phyloP scores from a whole-genome alignment of 2,888 invertebrate genomes.

The Hydraecia micacea region DNA sequence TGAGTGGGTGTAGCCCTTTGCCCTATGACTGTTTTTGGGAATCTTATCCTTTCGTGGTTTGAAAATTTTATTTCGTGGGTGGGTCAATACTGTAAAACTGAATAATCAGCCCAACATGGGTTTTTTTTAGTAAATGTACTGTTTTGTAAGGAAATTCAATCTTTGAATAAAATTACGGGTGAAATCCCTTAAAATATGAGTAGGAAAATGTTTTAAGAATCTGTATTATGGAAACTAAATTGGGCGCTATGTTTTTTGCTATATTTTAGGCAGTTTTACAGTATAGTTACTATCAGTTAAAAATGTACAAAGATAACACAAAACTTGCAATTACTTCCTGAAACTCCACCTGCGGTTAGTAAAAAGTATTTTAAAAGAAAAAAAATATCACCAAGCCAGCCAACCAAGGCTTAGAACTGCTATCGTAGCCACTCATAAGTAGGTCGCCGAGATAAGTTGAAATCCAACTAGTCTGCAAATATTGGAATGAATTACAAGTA shows the following conservation, averaged over 20 bases:
- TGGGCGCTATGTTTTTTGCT: not conserved
- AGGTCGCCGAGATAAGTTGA: constrained; percentile 60
- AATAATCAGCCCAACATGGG: not conserved
- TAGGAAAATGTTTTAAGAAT: not conserved
- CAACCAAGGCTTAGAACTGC: constrained; percentile 29
- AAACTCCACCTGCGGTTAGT: not conserved
- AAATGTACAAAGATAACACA: constrained; percentile 15
- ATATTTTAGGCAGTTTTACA: not conserved
- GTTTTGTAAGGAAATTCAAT: not conserved
- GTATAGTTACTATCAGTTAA: not conserved
- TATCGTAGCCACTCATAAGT: constrained; percentile 45
- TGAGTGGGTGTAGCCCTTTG: constrained; percentile 1
- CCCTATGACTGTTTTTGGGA: not conserved
- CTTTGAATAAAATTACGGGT: not conserved
- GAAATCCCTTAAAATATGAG: not conserved
- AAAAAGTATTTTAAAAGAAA: constrained; percentile 34
- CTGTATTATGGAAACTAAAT: not conserved
- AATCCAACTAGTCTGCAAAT: constrained; percentile 58
- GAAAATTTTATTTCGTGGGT: not conserved
- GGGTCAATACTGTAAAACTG: not conserved
- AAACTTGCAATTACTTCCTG: constrained; percentile 8
- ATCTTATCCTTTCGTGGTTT: not conserved
- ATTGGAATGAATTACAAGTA: constrained; percentile 42
- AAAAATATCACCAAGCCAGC: constrained; percentile 30
- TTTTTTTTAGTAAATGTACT: not conserved